A percentile compares a stretch with the other conserved stretches of the same genome.
These are phyloP conservation scores for Cantharis nigra DNA, from an alignment of 2,888 invertebrate genomes.

Conservation along the genomic window DNA sequence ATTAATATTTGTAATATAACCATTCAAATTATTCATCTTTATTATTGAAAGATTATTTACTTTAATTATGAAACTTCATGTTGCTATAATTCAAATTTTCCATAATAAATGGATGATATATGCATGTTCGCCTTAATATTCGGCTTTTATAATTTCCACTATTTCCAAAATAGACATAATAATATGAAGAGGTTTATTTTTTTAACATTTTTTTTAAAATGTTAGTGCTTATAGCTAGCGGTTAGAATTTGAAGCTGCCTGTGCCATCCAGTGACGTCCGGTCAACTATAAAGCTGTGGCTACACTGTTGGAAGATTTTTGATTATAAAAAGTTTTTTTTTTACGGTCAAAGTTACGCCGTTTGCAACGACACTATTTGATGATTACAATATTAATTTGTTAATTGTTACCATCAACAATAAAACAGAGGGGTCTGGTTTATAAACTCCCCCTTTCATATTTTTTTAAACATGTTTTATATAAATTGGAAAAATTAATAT, in stretches of 20 bases:
- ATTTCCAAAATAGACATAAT: background rate
- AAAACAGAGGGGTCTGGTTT: too few relatives aligned
- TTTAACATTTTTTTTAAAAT: background rate
- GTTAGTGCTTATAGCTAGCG: background rate
- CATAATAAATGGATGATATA: background rate
- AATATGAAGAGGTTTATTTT: background rate
- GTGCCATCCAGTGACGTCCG: too few relatives aligned
- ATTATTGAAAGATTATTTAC: background rate
- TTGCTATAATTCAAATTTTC: background rate
- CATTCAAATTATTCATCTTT: slow-evolving; percentile 21
- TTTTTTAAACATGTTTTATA: too few relatives aligned
- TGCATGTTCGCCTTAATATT: background rate
- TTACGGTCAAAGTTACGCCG: too few relatives aligned
- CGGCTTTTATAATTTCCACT: background rate
- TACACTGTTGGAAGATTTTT: background rate
- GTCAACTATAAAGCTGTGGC: background rate
- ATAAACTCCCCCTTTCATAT: too few relatives aligned
- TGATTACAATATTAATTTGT: too few relatives aligned
- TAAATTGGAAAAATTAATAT: too few relatives aligned
- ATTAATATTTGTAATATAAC: slow-evolving; percentile 5
- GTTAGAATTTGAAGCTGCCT: too few relatives aligned
- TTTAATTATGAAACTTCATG: background rate
- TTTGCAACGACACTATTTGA: too few relatives aligned
- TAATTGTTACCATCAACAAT: too few relatives aligned
- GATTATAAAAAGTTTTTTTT: too few relatives aligned